Base-by-base conservation (phyloP, 2,113 vertebrate genomes). In the Mystacornis crossleyi region DNA sequence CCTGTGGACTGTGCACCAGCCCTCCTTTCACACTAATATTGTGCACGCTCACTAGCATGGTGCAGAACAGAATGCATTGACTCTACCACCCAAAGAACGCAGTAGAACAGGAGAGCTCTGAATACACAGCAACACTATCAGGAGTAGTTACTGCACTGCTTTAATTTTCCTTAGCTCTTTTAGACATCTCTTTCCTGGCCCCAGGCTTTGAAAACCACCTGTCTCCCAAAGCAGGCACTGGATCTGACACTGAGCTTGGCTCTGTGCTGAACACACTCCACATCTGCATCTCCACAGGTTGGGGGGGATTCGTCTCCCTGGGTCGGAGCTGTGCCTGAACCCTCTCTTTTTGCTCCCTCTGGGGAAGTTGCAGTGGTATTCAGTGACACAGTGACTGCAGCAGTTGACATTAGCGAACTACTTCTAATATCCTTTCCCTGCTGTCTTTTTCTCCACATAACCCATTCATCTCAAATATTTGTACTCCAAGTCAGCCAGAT, bases 1-100 rank as follows among this genome's bases (percentile, higher is more conserved):
- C 53, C 66, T 34, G 25, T 18, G 40, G 51, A 15, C 55, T 33
- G 3, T 23, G 8, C 26, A 28, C 43, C 54, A 34, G 7, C 19
- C 9, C 4, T 42, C 17, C 53, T 47, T 57, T 53, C 54, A 47
- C 20, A 61, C 16, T 3, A 13, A 13, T 8, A 7, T 4, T 18
- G 9, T 25, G 11, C 29, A 9, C 6, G 3, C 53, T 69, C 50
- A 38, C 36, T 14, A 29, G 12, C 15, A 5, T 0, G 0, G 26
- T 8, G 29, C 43, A 42, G 33, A 71, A 24, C 24, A 73, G 70
- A 66, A 58, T 2, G 12, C 47, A 12, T 19, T 42, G 45, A 23
- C 20, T 21, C 19, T 5, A 9, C 24, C 29, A 31, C 7, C 10
- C 43, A 25, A 47, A 71, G 20, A 81, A 86, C 64, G 12, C 8